Conservation (phyloP, 2,113 vertebrate species). For the Notarius lentiginosus region DNA sequence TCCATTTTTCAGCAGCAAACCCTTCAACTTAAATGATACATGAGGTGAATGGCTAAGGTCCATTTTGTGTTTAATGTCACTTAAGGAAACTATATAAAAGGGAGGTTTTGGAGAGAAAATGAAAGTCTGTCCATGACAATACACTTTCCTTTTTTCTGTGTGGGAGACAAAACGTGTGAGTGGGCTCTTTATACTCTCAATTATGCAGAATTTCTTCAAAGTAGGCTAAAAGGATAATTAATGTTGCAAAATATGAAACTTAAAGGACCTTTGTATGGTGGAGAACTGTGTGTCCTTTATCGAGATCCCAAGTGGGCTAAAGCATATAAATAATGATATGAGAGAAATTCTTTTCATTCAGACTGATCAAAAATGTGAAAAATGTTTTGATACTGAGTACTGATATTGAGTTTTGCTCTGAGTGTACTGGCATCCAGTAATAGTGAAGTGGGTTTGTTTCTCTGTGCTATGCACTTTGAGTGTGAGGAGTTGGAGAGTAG, state of each 20-base stretch:
- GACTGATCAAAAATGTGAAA: constrained; percentile 16
- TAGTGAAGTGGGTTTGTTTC: neutral
- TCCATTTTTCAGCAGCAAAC: constrained; percentile 1
- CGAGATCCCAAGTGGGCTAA: constrained; percentile 30
- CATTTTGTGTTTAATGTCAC: constrained; percentile 55
- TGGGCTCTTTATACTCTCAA: constrained; percentile 41
- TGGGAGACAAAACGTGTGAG: constrained; percentile 43
- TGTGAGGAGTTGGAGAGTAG: neutral
- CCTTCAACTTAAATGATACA: constrained; percentile 53
- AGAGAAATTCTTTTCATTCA: constrained; percentile 16
- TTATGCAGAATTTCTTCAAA: constrained; percentile 49
- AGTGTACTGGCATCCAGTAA: neutral
- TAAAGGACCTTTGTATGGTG: constrained; percentile 27
- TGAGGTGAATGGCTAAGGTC: constrained; percentile 39
- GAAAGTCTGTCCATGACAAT: constrained; percentile 52
- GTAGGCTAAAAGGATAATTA: constrained; percentile 47
- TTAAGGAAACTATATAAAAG: constrained; percentile 54
- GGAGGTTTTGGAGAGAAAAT: constrained; percentile 47
- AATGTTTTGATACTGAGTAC: neutral
- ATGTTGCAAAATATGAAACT: constrained; percentile 45
- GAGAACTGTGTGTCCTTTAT: constrained; percentile 33
- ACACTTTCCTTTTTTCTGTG: constrained; percentile 53
- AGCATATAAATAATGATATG: constrained; percentile 9
- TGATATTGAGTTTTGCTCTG: neutral
- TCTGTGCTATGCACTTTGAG: neutral